Evolutionary conservation across 2,113 vertebrate genomes (phyloP).

Genomic region (Gorilla gorilla): DNA sequence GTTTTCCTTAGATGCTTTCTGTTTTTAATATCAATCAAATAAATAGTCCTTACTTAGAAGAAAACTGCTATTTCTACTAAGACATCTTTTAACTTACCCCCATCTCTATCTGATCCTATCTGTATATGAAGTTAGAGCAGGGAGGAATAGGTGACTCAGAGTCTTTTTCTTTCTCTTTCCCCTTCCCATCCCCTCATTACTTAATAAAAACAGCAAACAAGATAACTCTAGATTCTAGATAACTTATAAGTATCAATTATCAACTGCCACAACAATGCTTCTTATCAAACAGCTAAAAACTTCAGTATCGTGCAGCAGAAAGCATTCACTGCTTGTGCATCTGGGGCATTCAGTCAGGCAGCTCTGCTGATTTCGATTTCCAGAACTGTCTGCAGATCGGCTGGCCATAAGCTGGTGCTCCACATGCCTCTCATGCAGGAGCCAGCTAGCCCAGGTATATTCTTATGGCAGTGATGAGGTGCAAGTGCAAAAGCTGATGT

Average conservation of each 20-base stretch:
- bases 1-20: neutral
- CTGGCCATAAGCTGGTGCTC: neutral
- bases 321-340: neutral
- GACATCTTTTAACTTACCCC: neutral
- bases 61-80: neutral
- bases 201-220: slow-evolving; percentile 5
- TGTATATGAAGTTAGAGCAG: neutral
- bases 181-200: neutral
- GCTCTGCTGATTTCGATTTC: neutral
- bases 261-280: neutral
- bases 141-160: neutral
- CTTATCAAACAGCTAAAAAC: neutral
- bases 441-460: too few relatives aligned
- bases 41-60: neutral
- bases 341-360: neutral
- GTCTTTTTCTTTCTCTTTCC: neutral
- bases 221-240: neutral
- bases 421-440: neutral
- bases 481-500: neutral
- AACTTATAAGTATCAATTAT: neutral
- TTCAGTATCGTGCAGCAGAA: neutral
- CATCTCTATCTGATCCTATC: neutral
- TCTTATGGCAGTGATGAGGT: neutral
- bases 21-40: neutral
- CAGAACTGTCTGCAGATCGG: neutral